Conservation (phyloP, 2,888 invertebrate genomes). For the Smittia sp. region DNA sequence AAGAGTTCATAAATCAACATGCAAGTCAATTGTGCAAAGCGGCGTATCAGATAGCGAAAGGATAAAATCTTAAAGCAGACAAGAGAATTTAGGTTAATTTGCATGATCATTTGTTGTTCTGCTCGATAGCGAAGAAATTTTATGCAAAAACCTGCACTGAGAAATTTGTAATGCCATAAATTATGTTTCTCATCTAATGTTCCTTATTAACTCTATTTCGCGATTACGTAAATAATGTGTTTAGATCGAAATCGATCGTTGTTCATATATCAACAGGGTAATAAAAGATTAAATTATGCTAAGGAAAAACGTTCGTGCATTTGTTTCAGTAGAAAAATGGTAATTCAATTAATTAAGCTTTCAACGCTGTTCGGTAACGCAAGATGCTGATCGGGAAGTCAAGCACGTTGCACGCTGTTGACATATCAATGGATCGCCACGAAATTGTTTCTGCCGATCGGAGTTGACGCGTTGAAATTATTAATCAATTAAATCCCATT, state of each 20-base stretch:
- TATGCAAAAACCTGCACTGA: slow-evolving; percentile 35
- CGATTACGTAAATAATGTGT: slow-evolving; percentile 9
- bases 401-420: background rate
- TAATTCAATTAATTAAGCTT: slow-evolving; percentile 38
- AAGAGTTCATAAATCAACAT: slow-evolving; percentile 19
- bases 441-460: no score
- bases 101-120: slow-evolving; percentile 37
- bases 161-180: slow-evolving; percentile 38
- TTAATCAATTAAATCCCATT: background rate
- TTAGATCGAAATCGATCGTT: slow-evolving; percentile 24
- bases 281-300: slow-evolving; percentile 38
- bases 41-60: slow-evolving; percentile 10
- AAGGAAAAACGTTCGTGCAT: background rate
- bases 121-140: background rate
- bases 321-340: slow-evolving; percentile 31
- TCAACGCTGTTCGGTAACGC: slow-evolving; percentile 21
- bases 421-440: background rate
- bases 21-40: background rate
- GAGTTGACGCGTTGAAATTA: background rate
- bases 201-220: slow-evolving; percentile 15
- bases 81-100: slow-evolving; percentile 41
- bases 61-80: slow-evolving; percentile 25
- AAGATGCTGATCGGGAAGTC: background rate
- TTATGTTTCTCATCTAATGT: slow-evolving; percentile 26
- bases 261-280: slow-evolving; percentile 13